Conservation (phyloP, 2,113 vertebrate species). For the Dasyprocta punctata region DNA sequence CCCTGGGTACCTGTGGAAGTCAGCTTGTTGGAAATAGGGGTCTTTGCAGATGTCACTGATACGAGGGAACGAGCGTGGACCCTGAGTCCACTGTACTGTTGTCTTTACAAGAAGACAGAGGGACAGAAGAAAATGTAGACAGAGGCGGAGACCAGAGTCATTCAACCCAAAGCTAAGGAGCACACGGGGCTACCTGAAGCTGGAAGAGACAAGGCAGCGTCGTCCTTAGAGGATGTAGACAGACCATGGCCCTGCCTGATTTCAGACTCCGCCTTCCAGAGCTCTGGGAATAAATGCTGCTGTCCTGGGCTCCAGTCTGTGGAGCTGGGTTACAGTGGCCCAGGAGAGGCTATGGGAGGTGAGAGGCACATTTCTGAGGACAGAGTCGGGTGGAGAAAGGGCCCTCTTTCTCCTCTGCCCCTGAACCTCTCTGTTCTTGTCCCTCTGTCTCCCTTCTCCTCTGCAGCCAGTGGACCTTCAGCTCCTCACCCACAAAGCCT, state of each 20-base stretch:
- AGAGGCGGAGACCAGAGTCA: neutral
- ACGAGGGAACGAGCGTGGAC: neutral
- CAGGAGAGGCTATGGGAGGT: neutral
- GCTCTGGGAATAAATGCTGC: neutral
- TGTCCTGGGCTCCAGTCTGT: too few relatives aligned
- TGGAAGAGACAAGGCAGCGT: neutral
- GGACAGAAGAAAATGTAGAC: neutral
- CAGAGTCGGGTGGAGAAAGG: neutral
- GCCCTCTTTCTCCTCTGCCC: neutral
- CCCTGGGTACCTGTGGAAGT: neutral
- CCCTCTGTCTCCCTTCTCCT: neutral
- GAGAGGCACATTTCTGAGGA: neutral
- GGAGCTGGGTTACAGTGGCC: neutral
- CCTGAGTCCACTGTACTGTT: neutral
- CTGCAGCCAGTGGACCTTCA: neutral
- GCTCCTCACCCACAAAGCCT: accelerated
- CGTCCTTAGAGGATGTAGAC: neutral
- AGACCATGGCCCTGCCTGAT: neutral
- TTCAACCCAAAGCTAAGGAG: neutral
- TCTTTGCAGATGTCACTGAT: neutral
- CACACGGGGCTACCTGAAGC: neutral
- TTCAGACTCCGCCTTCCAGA: neutral
- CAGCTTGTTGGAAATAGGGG: neutral
- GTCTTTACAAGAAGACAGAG: neutral
- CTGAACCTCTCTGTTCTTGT: neutral